These are phyloP conservation scores for Ochropleura leucogaster DNA, from an alignment of 2,888 invertebrate genomes.

Conservation along the genomic window DNA sequence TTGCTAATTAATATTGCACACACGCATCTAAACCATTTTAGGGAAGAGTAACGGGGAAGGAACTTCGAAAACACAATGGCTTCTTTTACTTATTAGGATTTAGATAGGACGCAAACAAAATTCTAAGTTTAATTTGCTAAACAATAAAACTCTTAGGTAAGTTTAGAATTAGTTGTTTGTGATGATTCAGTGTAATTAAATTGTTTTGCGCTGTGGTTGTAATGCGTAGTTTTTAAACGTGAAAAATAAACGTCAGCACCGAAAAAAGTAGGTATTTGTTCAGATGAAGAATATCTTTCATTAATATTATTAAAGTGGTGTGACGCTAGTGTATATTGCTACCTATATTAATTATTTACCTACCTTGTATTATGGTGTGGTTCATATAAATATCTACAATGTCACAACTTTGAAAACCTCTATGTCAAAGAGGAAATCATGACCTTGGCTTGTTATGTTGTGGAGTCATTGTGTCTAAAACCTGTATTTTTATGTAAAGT, in stretches of 20 bases:
- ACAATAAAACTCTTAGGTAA: conserved; percentile 57
- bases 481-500: conserved; percentile 40
- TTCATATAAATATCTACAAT: not conserved
- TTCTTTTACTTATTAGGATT: conserved; percentile 76
- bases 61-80: conserved; percentile 81
- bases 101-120: conserved; percentile 73
- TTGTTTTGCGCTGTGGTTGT: conserved; percentile 27
- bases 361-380: not conserved
- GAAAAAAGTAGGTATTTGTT: conserved; percentile 32
- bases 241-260: conserved; percentile 5
- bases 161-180: conserved; percentile 36
- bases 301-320: not conserved
- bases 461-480: conserved; percentile 42
- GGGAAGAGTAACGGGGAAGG: conserved; percentile 85
- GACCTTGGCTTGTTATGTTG: conserved; percentile 38
- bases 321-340: not conserved
- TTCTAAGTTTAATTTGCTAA: conserved; percentile 62
- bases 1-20: conserved; percentile 88
- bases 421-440: conserved; percentile 49
- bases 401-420: conserved; percentile 9
- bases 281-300: conserved; percentile 18
- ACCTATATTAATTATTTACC: not conserved
- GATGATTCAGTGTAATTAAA: conserved; percentile 46
- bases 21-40: conserved; percentile 82
- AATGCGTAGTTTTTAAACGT: conserved; percentile 14